Base-by-base conservation (phyloP, 2,113 vertebrate species). In the Sinocyclocheilus grahami region DNA sequence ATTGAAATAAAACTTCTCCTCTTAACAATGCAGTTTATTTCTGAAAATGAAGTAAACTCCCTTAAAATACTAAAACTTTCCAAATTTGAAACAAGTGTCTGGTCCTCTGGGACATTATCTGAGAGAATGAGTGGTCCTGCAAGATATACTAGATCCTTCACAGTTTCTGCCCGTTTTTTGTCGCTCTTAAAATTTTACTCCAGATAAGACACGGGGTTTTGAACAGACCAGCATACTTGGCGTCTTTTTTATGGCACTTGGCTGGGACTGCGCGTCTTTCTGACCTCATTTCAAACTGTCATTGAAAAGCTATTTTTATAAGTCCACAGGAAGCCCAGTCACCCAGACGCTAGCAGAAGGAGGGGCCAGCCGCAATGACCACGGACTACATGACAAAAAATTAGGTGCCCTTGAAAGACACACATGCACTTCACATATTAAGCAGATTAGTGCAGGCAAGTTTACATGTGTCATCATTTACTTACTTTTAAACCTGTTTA, bases 301-400 rank as follows among this genome's bases (percentile, higher is more conserved):
- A 93, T 91, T 92, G 91, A 94, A 90, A 92, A 89, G 91, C 91
- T 94, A 94, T 95, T 94, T 95, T 94, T 92, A 91, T 90, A 91
- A 91, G 90, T 87, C 91, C 90, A 92, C 88, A 85, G 93, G 93
- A 94, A 93, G 92, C 90, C 88, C 89, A 91, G 92, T 87, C 63
- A 88, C 91, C 71, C 37, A 90, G 86, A 87, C 46, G 24, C 85
- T 83, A 62, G 85, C 69, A 42, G 86, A 88, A 79, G 74, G 37
- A 78, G 82, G 60, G 1, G 33, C 39, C 46, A 85, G 33, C 27
- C 24, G 86, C 86, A 85, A 1, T 24, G 87, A 90, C 82, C 53
- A 33, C 67, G 74, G 62, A 24, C 55, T 81, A 53, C 87, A 81
- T 75, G 83, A 91, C 85, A 83, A 76, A 82, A 33, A 48, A 82